Percentiles rank a stretch among this genome's conserved stretches.
Conservation (phyloP, 2,797 vertebrate species). For the Scomberomorus guttatus region DNA sequence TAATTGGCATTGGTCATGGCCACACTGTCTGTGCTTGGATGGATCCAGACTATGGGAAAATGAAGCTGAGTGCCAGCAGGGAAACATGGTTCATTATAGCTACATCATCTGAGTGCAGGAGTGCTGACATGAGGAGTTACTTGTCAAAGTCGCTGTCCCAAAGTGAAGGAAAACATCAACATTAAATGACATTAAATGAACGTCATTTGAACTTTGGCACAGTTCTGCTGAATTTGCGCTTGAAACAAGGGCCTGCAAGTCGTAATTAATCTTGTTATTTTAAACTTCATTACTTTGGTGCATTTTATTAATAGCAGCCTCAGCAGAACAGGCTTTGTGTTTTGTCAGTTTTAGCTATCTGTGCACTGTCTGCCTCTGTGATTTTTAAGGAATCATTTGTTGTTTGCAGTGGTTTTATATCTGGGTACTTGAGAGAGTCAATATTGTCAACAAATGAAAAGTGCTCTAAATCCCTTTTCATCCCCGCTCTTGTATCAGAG, state of each 20-base stretch:
- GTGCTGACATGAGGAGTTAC: background rate
- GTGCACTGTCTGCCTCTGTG: background rate
- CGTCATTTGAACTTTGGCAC: background rate
- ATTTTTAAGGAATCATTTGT: slow-evolving; percentile 16
- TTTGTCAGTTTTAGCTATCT: background rate
- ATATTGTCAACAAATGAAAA: slow-evolving; percentile 52
- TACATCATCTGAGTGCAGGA: slow-evolving; percentile 5
- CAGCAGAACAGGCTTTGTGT: background rate
- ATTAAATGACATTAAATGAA: background rate
- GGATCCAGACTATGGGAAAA: slow-evolving; percentile 10
- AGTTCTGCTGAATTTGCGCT: background rate
- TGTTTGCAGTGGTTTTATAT: slow-evolving; percentile 34
- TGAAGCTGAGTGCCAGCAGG: background rate
- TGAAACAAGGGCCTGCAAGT: background rate
- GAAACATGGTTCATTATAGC: slow-evolving; percentile 11
- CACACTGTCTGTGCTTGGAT: background rate
- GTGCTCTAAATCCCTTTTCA: slow-evolving; percentile 45
- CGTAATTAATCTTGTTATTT: background rate
- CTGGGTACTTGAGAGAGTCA: slow-evolving; percentile 19
- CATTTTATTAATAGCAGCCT: background rate
- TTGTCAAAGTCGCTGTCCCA: background rate
- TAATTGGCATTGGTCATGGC: background rate
- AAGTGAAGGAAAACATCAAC: background rate
- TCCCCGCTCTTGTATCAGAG: slow-evolving; percentile 43
- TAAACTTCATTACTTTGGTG: background rate